Base-by-base conservation (phyloP, 2,888 invertebrate species). In the Tenthredo livida region DNA sequence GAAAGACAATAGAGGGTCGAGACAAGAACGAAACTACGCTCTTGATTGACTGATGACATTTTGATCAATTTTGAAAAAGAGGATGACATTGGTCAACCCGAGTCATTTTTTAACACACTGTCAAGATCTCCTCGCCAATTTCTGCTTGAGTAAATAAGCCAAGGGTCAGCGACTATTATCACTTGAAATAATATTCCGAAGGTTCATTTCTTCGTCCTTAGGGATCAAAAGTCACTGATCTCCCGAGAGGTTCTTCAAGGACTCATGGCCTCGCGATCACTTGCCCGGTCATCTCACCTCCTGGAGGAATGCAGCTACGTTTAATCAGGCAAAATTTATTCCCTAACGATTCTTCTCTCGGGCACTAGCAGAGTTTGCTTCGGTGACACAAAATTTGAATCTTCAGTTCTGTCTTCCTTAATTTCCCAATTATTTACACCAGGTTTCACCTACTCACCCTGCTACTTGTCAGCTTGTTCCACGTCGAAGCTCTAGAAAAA, bases 291-390 rank as follows among this genome's bases (percentile, higher is more conserved):
- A 83, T 84, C 85, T 84, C 50, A 88, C 88, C 88, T 90, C 87
- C 67, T 67, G 61, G 88, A 90, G 90, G 90, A 89, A 90, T 90
- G 90, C 90, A 88, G 88, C 88, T 89, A 85, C 89, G 87, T 87
- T 86, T 88, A n/a, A 85, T 87, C 80, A 88, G 87, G 90, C 88
- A 85, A 78, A 58, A 15, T 29, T 58, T 25, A 67, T 40, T 58
- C 9, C 12, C n/a, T 21, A 21, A 25, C 15, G 43, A 29, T 40
- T n/a, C 17, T 47, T 50, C 15, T 33, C 7, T 9, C 15, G 77
- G 3, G 33, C 77, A 54, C 29, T 15, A n/a, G 15, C 33, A 37
- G 37, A 37, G n/a, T 15, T 12, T 67, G 33, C 15, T 25, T 29
- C 29, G 17, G n/a, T 58, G n/a, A 7, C 6, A n/a, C 58, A 58